Conservation (phyloP, 35 echinoderm and acorn worm species). For the Stichopus chloronotus region DNA sequence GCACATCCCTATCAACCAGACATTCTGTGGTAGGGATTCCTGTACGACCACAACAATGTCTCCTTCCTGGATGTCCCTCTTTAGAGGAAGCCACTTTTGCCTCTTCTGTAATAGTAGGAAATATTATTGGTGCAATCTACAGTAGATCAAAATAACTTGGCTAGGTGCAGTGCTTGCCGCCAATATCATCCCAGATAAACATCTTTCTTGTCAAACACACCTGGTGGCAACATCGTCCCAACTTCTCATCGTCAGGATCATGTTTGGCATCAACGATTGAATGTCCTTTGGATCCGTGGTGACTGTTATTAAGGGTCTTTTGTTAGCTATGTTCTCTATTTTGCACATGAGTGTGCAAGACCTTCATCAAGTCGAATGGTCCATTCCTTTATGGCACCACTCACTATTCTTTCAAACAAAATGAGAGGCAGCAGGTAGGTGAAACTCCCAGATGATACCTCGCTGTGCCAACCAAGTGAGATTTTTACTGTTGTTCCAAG, state of each 20-base stretch:
- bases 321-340: constrained; percentile 56
- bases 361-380: constrained; percentile 47
- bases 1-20: constrained; percentile 65
- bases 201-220: constrained; percentile 40
- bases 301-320: constrained; percentile 42
- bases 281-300: constrained; percentile 52
- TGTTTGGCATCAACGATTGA: constrained; percentile 61
- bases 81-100: constrained; percentile 47
- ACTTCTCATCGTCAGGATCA: constrained; percentile 55
- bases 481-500: constrained; percentile 45
- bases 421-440: constrained; percentile 67
- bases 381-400: constrained; percentile 34
- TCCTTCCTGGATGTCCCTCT: constrained; percentile 31
- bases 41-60: constrained; percentile 47
- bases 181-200: constrained; percentile 50
- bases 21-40: constrained; percentile 48
- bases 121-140: constrained; percentile 55
- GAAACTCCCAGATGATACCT: constrained; percentile 55
- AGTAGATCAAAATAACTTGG: constrained; percentile 35
- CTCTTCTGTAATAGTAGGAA: constrained; percentile 28
- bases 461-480: constrained; percentile 29
- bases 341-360: constrained; percentile 54
- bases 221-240: constrained; percentile 35
- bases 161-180: constrained; percentile 44
- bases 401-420: constrained; percentile 61